Evolutionary conservation across 2,888 invertebrate species (phyloP), one percentile per base, ranked within the genome.

Genomic region (Prosopocoilus inquinatus): DNA sequence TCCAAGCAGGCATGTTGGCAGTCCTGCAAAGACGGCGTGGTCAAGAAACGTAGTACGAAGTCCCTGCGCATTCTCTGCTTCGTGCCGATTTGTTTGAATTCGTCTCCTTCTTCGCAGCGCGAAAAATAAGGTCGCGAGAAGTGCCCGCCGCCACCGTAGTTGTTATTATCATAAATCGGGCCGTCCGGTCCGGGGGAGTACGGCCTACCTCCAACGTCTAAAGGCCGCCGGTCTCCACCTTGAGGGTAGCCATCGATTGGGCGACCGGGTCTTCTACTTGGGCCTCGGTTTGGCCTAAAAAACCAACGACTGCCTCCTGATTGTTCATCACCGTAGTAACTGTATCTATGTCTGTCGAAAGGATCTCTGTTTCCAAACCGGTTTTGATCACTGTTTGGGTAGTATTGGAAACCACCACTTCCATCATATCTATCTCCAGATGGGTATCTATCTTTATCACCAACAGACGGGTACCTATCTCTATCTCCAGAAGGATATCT

Each of bases 1-100:
- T 91, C 91, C 39, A 87, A 83, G 74, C 94, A 94, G 71, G 91
- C 92, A 57, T 90, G 81, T 76, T 94, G 91, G 75, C 94, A 94
- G 59, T 90, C 88, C 1, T 85, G 83, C 68, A 94, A 75, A 0
- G 89, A 87, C 32, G 88, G 85, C 2, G 88, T 88, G 5, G 87
- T 86, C 15, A 88, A 82, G 60, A 87, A 86, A 51, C 90, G 82
- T 35, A 90, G 80, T 2, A 94, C 86, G 71, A 86, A 93, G 67
- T 89, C 85, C 57, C 90, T 84, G 50, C 91, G 84, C 78, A 92
- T 88, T 55, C 92, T 83, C 65, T 90, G 89, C 57, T 90, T 82
- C 12, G 83, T 80, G 20, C 91, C 91, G 20, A 90, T 85, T 80
- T 92, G 91, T 73, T 90, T 88, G 72, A 91, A 93, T 69, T 86